Evolutionary conservation across 1,140 invertebrate species (phyloP), one percentile per base, ranked within the genome.

Genomic region (Solenopsis fugax): DNA sequence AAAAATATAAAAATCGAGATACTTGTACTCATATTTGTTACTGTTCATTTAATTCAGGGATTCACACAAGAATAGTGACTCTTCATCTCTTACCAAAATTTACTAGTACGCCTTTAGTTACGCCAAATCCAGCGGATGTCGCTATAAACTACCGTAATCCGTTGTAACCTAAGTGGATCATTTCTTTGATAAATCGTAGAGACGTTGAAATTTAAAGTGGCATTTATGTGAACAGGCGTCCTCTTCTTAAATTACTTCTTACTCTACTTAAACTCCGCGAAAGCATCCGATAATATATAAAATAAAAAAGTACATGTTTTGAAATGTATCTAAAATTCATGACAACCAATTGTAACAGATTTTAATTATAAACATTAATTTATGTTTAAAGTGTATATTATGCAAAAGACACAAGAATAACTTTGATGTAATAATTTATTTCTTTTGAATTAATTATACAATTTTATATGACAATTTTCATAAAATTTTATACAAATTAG

Each of bases 181-280:
- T 82, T 73, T 72, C 41, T 73, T 48, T 82, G 52, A 73, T 48
- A 82, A 82, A 73, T 82, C 67, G 52, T 82, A 82, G 52, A 82
- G 72, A 82, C 24, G 80, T 73, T 82, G 52, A 29, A 82, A 82
- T 82, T 82, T 82, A 82, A 82, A 82, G 67, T 58, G 24, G 24
- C 34, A 12, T 82, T 82, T 54, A 58, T 64, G 18, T 24, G 78
- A 34, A 71, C 9, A 52, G 10, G 34, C 13, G 9, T 71, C 34
- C 41, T 73, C 18, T 78, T 52, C 13, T 72, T 58, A 71, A 81
- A 60, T 81, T 72, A 82, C 24, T 82, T 72, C 18, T 73, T 82
- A 82, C 10, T 12, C 65, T 58, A 73, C 24, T 73, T 82, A 72
- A 73, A 0, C 34, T 58, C 29, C 7, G 34, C 7, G n/a, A 24